Evolutionary conservation across 2,113 vertebrate species (phyloP), one percentile per base, ranked within the genome.

Genomic region (Oncorhynchus kisutch): DNA sequence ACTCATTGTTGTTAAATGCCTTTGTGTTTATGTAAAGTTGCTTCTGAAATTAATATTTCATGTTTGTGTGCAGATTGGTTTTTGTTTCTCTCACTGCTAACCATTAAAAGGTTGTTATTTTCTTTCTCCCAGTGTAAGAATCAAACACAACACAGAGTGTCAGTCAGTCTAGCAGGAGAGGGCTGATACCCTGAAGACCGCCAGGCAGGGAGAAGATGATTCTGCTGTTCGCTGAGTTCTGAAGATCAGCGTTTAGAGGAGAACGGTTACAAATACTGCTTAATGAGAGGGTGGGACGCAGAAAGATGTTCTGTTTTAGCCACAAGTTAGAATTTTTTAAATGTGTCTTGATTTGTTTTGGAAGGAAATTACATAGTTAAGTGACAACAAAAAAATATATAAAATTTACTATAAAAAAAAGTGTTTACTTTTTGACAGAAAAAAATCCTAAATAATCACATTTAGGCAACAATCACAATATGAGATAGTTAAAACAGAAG

Each of bases 41-140:
- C 83, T 80, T 89, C 79, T 85, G 80, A 72, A 87, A 93, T 93
- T 91, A 91, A 94, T 92, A 93, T 94, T 94, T 93, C 86, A 93
- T 92, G 88, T 88, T 90, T 88, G 82, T 88, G 84, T 90, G 87
- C 75, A 62, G 89, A 89, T 82, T 5, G 5, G 11, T 62, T 75
- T 86, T 81, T 77, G 60, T 48, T 72, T 54, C 51, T 54, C 51
- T 2, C 16, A 51, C 76, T 59, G 88, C 88, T 81, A 92, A 91
- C 90, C 86, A 88, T 91, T 91, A 91, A 88, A 88, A 88, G 78
- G 82, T 87, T 84, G 81, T 9, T 9, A 27, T 82, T 77, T 85
- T 78, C 27, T 27, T 27, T 27, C 27, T 68, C 45, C 59, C 27
- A 7, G 24, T 22, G 25, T 31, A 74, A 16, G 81, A 89, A 93